Conservation (phyloP, 2,888 invertebrate genomes). For the Epirrhoe tristata region DNA sequence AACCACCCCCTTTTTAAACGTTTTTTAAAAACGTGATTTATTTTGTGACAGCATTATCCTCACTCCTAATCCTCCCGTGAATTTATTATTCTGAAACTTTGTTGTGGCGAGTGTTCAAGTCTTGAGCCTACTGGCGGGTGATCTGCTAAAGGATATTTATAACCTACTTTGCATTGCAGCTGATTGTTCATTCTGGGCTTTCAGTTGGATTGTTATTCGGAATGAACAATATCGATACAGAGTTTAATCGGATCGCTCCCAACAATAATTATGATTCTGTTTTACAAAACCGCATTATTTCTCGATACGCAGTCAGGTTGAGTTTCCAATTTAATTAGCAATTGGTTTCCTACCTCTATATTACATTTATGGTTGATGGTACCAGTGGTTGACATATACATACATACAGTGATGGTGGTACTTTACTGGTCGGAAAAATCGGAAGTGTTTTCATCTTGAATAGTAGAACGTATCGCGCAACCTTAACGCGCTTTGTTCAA, state of each 20-base stretch:
- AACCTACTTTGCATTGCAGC: conserved; percentile 35
- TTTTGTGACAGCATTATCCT: conserved; percentile 71
- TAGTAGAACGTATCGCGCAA: conserved; percentile 61
- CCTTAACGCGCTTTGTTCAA: conserved; percentile 68
- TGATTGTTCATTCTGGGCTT: conserved; percentile 39
- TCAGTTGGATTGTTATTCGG: conserved; percentile 39
- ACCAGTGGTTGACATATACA: background rate
- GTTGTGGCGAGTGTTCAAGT: conserved; percentile 68
- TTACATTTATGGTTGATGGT: conserved; percentile 45
- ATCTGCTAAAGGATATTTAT: conserved; percentile 40
- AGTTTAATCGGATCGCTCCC: conserved; percentile 37
- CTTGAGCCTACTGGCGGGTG: conserved; percentile 56
- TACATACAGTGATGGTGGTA: conserved; percentile 11
- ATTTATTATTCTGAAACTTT: conserved; percentile 75
- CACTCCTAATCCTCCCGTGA: conserved; percentile 71
- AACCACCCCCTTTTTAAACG: conserved; percentile 68
- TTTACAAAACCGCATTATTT: conserved; percentile 39
- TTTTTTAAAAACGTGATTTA: conserved; percentile 74
- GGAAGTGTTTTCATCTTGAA: conserved; percentile 50
- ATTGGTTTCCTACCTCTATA: conserved; percentile 40
- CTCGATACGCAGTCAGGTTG: conserved; percentile 22
- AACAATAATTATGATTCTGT: conserved; percentile 32
- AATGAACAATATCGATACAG: conserved; percentile 36
- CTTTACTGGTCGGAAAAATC: conserved; percentile 38
- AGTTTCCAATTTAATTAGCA: conserved; percentile 37